phyloP scores from a whole-genome alignment of 1,140 invertebrate species.

The Macrobrachium rosenbergii region DNA sequence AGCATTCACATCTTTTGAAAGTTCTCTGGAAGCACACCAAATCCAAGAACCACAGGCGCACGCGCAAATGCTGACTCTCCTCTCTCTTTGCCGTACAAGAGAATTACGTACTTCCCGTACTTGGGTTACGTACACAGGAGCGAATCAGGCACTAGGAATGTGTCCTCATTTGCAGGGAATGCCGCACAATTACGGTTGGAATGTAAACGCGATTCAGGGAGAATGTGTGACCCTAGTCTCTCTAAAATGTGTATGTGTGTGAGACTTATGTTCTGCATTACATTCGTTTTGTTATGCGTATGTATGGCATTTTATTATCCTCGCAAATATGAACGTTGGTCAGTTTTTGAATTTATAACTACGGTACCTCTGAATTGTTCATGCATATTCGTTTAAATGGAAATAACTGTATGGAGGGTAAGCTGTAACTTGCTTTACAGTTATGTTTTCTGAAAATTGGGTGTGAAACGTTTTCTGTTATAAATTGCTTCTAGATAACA shows the following conservation, averaged over 20 bases:
- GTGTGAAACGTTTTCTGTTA: no score
- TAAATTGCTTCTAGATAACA: no score
- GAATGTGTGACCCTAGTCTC: slow-evolving; percentile 20
- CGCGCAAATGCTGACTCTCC: no score
- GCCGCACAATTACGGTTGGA: slow-evolving; percentile 52
- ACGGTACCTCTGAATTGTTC: no score
- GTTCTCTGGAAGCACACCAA: no score
- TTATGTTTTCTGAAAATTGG: no score
- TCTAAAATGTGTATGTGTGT: slow-evolving; percentile 13
- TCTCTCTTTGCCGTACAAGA: neutral
- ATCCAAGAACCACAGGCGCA: no score
- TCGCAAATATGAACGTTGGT: neutral
- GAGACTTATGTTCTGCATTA: neutral
- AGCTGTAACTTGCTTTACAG: no score
- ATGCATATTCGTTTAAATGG: no score
- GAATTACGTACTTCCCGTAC: neutral
- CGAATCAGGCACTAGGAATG: slow-evolving; percentile 27
- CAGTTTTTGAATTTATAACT: neutral
- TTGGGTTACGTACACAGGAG: no score
- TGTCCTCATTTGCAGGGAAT: slow-evolving; percentile 55
- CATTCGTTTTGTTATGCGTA: neutral
- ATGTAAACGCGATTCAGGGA: slow-evolving; percentile 43
- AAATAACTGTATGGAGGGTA: no score
- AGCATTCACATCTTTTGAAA: no score
- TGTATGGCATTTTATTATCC: slow-evolving; percentile 1